Base-by-base conservation (phyloP, 1,140 invertebrate species). In the Cotesia glomerata region DNA sequence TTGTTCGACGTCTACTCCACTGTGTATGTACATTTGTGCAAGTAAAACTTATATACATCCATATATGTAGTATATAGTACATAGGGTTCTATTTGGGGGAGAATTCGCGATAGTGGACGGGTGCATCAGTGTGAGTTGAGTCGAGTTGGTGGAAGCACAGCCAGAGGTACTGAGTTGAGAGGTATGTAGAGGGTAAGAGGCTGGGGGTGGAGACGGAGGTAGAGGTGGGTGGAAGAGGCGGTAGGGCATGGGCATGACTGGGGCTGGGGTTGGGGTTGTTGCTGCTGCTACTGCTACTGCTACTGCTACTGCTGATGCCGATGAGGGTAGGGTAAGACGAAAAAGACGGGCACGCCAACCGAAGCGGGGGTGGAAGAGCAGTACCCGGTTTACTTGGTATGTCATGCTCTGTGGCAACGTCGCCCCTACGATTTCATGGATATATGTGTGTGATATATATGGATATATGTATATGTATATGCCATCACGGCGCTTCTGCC, bases 401-500 rank as follows among this genome's bases (percentile, higher is more conserved):
- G 39, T 5, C 39, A 45, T 61, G 61, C 26, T 71, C 49, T 71
- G 70, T 71, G 70, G 70, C 70, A 71, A 71, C 52, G 52, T 52
- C 63, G 26, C 70, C 69, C 78, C 79, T 75, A 59, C 39, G 7
- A 45, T 45, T 9, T 45, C 11, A 45, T 45, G 5, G 7, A 45
- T 45, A 45, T 45, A 39, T 39, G 9, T 39, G 9, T 39, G 9
- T 39, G 5, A 39, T 45, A 45, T 45, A 45, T 45, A 0, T n/a
- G n/a, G n/a, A n/a, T 45, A 8, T 45, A 45, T 45, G 11, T 45
- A 45, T 11, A 8, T n/a, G n/a, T 45, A 45, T 45, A 45, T 45
- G 4, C 71, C 76, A 75, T 79, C 76, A 76, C 79, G 77, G 78
- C 82, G 81, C 78, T 81, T 80, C 80, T 81, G 80, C 81, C 82